Conservation (phyloP, 2,113 vertebrate genomes). For the Thalassarche chlororhynchos region DNA sequence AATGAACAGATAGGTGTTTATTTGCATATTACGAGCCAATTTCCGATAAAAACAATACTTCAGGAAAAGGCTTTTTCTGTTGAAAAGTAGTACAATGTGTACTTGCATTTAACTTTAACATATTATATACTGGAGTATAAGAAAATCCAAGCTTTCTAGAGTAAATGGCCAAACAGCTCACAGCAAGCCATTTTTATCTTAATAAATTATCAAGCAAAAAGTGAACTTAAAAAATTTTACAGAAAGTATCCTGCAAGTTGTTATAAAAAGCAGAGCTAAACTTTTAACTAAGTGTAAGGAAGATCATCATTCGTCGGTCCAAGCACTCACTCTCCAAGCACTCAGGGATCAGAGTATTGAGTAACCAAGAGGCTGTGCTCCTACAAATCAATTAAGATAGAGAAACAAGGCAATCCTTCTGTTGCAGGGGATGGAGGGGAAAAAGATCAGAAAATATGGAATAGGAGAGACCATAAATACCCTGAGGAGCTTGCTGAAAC, state of each 20-base stretch:
- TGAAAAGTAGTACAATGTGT: not conserved
- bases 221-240: not conserved
- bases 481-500: not conserved
- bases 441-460: not conserved
- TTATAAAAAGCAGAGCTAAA: not conserved
- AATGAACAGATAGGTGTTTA: not conserved
- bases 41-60: not conserved
- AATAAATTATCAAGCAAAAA: not conserved
- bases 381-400: too few species aligned
- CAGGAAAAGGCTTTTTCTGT: not conserved
- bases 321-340: not conserved
- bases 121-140: not conserved
- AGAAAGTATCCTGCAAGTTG: not conserved
- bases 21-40: not conserved
- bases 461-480: not conserved
- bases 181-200: not conserved
- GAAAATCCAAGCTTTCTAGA: not conserved
- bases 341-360: not conserved
- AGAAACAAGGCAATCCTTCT: not conserved
- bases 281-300: not conserved
- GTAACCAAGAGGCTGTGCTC: not conserved
- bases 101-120: not conserved
- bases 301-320: rapidly evolving
- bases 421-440: not conserved
- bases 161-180: not conserved